phyloP scores from a whole-genome alignment of 2,797 vertebrate species.

The Betta splendens region DNA sequence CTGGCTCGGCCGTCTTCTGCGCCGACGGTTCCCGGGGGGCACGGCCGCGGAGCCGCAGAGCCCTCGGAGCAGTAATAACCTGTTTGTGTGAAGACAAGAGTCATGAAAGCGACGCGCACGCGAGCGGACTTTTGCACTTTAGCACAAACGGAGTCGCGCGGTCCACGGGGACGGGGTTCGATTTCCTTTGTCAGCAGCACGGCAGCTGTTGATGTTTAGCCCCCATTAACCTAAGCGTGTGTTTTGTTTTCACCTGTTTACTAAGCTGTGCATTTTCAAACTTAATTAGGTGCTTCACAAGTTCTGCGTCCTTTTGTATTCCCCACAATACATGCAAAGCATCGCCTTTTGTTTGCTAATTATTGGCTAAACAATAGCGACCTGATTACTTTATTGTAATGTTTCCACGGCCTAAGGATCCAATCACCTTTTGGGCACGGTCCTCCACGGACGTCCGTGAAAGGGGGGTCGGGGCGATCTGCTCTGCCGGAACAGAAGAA shows the following conservation, averaged over 20 bases:
- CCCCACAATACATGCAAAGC: neutral
- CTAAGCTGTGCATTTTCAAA: constrained; percentile 22
- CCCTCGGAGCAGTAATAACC: constrained; percentile 89
- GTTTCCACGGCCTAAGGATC: neutral
- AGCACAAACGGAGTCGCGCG: constrained; percentile 13
- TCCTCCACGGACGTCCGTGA: constrained; percentile 76
- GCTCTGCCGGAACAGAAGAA: constrained; percentile 84
- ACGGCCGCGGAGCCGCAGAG: constrained; percentile 80
- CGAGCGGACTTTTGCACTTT: constrained; percentile 1
- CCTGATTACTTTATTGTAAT: neutral
- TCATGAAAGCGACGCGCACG: constrained; percentile 45
- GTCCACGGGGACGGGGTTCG: constrained; percentile 33
- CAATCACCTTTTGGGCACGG: constrained; percentile 85
- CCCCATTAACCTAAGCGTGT: constrained; percentile 42
- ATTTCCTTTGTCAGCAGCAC: constrained; percentile 53
- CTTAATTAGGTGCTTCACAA: constrained; percentile 7
- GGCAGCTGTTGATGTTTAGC: constrained; percentile 51
- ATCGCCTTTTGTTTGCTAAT: neutral
- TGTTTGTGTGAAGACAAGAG: constrained; percentile 66
- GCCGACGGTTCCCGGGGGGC: constrained; percentile 87
- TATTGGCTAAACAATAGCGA: constrained; percentile 6
- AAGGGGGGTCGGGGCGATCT: constrained; percentile 69
- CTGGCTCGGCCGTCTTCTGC: constrained; percentile 73
- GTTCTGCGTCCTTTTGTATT: neutral
- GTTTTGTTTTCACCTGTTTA: constrained; percentile 48